Conservation (phyloP, 2,113 vertebrate genomes). For the Calypte anna region DNA sequence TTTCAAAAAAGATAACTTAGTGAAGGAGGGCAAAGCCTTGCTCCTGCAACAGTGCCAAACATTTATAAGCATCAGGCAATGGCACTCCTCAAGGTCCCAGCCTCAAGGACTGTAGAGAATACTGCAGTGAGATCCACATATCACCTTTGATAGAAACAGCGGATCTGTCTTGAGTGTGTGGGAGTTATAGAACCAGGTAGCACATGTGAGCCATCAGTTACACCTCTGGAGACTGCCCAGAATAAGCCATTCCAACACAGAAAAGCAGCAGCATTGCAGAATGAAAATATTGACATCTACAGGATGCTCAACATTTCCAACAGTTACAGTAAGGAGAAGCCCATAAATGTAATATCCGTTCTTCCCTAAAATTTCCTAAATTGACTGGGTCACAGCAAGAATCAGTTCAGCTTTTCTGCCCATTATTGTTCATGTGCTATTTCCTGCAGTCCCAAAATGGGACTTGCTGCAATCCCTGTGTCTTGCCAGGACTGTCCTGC, state of each 20-base stretch:
- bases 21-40: background rate
- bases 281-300: background rate
- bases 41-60: background rate
- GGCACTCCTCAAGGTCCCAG: background rate
- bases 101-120: background rate
- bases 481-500: no score
- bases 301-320: background rate
- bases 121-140: background rate
- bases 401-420: no score
- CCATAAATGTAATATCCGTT: background rate
- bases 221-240: background rate
- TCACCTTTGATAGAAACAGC: background rate
- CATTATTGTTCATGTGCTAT: no score
- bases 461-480: no score
- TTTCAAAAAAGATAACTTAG: fast-evolving
- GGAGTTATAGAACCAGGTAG: background rate
- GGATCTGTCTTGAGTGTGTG: background rate
- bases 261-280: background rate
- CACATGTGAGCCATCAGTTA: background rate
- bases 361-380: background rate
- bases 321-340: background rate
- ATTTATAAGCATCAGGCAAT: background rate
- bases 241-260: background rate
- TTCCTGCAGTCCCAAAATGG: no score
- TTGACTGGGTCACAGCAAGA: no score